Base-by-base conservation (phyloP, 2,888 invertebrate species). In the Hirtodrosophila histrioides region DNA sequence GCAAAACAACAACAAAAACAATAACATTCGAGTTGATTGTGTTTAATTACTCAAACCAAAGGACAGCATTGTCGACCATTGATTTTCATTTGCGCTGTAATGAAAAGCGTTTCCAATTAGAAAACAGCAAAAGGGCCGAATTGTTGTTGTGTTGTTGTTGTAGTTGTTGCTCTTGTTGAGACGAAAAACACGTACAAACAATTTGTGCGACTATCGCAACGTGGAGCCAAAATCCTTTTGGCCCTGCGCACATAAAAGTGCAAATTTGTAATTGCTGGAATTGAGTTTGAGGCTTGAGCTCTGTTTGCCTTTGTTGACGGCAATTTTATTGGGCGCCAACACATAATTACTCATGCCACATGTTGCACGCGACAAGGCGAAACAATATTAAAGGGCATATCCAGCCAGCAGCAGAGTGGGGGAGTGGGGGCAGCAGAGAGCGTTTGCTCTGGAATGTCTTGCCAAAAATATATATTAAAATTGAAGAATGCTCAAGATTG, bases 11-110 rank as follows among this genome's bases (percentile, higher is more conserved):
- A 36, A 24, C 1, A 48, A 57, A 49, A 41, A 31, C 37, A 23
- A 37, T 31, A 41, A 62, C 61, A 54, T 68, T 51, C 46, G 55
- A 57, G 43, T 70, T 75, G 69, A 70, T 66, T 82, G 70, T 63
- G 81, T 83, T 87, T 87, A 85, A 83, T 83, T 87, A 83, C 87
- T 85, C 87, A 81, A 87, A 78, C 82, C 61, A 76, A 50, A 44
- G 39, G 24, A 75, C 54, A 55, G 39, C 23, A 56, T 45, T 51
- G 55, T 49, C 69, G 61, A 64, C 68, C 72, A 85, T 85, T 70
- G 85, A 85, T 87, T 78, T 72, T 68, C 69, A 69, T 75, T 74
- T 74, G 69, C 48, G 61, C 50, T 51, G 55, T 64, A 58, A 70
- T 68, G 61, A 48, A 67, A 75, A 72, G 60, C 61, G 56, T 69